Evolutionary conservation across 2,888 invertebrate genomes (phyloP).

Genomic region (Phaonia tiefii): DNA sequence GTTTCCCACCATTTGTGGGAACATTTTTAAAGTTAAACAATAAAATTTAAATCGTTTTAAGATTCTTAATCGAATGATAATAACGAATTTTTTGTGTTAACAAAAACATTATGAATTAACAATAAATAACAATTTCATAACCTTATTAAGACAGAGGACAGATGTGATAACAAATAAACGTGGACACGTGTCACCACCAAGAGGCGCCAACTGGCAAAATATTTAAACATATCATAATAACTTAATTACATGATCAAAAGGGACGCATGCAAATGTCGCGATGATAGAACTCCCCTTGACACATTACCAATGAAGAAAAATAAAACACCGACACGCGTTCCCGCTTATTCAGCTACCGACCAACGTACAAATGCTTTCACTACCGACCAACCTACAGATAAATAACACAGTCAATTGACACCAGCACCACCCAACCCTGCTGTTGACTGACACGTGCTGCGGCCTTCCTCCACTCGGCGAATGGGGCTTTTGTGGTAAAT

Average conservation of each 20-base stretch:
- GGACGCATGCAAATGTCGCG: slow-evolving; percentile 61
- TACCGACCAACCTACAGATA: slow-evolving; percentile 48
- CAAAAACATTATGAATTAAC: too few species aligned
- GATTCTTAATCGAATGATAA: too few species aligned
- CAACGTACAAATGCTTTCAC: not conserved
- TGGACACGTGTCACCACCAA: slow-evolving; percentile 48
- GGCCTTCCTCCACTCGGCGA: slow-evolving; percentile 31
- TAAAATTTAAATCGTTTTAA: too few species aligned
- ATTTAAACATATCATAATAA: slow-evolving; percentile 67
- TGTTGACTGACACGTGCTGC: slow-evolving; percentile 50
- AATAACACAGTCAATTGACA: too few species aligned
- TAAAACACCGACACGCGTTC: slow-evolving; percentile 59
- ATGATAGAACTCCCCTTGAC: slow-evolving; percentile 51
- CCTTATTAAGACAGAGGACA: slow-evolving; percentile 23
- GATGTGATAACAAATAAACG: slow-evolving; percentile 57
- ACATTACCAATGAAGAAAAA: slow-evolving; percentile 29
- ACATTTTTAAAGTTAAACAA: too few species aligned
- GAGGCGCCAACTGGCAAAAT: slow-evolving; percentile 24
- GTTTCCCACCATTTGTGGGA: too few species aligned
- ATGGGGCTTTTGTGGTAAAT: slow-evolving; percentile 36
- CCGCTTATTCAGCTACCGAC: slow-evolving; percentile 51
- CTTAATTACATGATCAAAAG: slow-evolving; percentile 70
- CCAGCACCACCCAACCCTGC: slow-evolving; percentile 25
- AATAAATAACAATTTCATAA: too few species aligned
- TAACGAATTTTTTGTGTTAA: too few species aligned